Conservation (phyloP, 2,797 vertebrate genomes). For the Chloroceryle amazona region DNA sequence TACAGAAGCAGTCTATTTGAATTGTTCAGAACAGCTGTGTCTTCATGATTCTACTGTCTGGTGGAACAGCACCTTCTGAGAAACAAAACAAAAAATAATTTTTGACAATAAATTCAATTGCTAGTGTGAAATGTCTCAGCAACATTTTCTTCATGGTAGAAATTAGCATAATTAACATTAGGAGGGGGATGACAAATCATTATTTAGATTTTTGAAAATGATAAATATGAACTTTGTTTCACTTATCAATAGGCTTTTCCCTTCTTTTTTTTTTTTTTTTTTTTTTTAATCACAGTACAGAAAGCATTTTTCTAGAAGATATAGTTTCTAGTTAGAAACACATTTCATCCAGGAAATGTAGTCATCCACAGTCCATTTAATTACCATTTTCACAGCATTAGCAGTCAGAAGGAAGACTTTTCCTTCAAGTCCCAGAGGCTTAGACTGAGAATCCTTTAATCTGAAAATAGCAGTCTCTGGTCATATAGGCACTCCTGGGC, state of each 20-base stretch:
- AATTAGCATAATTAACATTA: neutral
- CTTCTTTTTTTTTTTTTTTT: neutral
- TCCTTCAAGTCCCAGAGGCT: neutral
- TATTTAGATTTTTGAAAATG: neutral
- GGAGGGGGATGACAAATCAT: neutral
- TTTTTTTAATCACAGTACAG: neutral
- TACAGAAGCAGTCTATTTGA: neutral
- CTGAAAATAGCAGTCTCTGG: neutral
- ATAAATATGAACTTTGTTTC: neutral
- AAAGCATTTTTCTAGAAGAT: neutral
- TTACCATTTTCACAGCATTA: neutral
- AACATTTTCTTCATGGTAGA: neutral
- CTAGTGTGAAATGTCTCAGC: neutral
- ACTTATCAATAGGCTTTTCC: fast-evolving
- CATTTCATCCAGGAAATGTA: neutral
- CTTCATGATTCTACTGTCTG: neutral
- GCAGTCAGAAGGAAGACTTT: neutral
- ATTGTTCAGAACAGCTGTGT: neutral
- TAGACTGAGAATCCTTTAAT: neutral
- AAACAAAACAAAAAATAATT: neutral
- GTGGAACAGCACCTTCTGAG: neutral
- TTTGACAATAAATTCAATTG: neutral
- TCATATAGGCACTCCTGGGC: neutral
- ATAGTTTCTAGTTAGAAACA: neutral
- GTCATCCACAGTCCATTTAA: neutral